Conservation (phyloP, 1,140 invertebrate species). For the Atta cephalotes region DNA sequence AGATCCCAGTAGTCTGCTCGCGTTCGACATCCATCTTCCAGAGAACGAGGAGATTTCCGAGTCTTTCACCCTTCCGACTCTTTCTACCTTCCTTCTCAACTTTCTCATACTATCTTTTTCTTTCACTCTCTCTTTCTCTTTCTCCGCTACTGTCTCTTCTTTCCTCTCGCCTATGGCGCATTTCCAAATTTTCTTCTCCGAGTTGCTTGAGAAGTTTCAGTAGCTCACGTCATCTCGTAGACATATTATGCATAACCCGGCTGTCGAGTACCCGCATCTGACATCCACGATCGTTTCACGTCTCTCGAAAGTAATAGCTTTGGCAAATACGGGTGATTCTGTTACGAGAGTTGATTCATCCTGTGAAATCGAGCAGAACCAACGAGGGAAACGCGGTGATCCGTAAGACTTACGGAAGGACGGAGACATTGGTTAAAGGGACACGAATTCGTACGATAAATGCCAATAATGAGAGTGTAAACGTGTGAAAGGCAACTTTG, state of each 20-base stretch:
- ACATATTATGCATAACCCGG: slow-evolving; percentile 37
- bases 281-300: not conserved
- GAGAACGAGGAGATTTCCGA: slow-evolving; percentile 12
- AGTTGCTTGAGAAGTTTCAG: not conserved
- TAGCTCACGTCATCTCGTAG: not conserved
- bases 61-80: not conserved
- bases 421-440: not conserved
- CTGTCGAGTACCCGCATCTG: slow-evolving; percentile 23
- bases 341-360: not conserved
- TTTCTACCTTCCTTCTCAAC: not conserved
- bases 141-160: not conserved
- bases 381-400: not conserved
- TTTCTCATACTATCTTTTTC: not conserved
- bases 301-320: slow-evolving; percentile 11
- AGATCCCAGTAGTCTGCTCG: not conserved
- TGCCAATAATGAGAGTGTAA: not conserved
- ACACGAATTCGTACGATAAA: not conserved
- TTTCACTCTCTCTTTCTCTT: slow-evolving; percentile 5
- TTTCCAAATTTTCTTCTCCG: not conserved
- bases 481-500: not conserved
- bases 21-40: slow-evolving; percentile 25
- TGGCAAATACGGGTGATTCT: not conserved
- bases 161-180: not conserved
- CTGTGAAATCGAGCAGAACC: not conserved
- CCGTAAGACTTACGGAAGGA: not conserved